A percentile compares a stretch with the other conserved stretches of the same genome.
These are phyloP conservation scores for Carcharodon carcharias DNA, from an alignment of 2,797 vertebrate genomes.

Conservation along the genomic window DNA sequence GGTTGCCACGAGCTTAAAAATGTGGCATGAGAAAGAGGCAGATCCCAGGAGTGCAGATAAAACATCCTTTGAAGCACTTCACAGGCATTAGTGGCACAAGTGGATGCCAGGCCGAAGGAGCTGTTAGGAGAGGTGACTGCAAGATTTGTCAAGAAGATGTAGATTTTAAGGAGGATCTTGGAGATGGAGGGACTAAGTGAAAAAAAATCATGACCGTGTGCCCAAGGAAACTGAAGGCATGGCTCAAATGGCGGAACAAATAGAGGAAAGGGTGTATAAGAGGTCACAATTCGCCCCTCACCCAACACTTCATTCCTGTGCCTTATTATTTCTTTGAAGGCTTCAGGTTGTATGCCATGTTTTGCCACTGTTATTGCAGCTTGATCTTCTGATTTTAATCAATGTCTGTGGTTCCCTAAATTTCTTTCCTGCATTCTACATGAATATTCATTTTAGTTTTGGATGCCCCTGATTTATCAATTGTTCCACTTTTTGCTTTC, in stretches of 20 bases:
- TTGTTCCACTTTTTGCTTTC: not conserved
- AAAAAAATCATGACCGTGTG: too few species aligned
- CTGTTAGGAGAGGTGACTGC: not conserved
- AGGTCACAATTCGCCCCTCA: not conserved
- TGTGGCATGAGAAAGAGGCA: not conserved
- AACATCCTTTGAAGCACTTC: not conserved
- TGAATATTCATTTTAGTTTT: not conserved
- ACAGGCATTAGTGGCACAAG: not conserved
- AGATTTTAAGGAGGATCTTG: not conserved
- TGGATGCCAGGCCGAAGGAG: not conserved
- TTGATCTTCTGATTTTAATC: not conserved
- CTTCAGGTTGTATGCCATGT: not conserved
- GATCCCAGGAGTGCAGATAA: not conserved
- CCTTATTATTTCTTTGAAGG: not conserved
- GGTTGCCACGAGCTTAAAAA: not conserved
- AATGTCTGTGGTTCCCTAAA: not conserved
- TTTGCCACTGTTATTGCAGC: not conserved
- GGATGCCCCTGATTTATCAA: not conserved
- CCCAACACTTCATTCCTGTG: too few species aligned
- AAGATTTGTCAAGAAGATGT: not conserved
- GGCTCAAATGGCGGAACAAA: not conserved
- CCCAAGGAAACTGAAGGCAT: not conserved
- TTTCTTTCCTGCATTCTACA: not conserved
- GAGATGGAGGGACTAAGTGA: too few species aligned
- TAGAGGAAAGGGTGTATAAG: too few species aligned